Evolutionary conservation across 2,113 vertebrate species (phyloP).

Genomic region (Calidris pugnax): DNA sequence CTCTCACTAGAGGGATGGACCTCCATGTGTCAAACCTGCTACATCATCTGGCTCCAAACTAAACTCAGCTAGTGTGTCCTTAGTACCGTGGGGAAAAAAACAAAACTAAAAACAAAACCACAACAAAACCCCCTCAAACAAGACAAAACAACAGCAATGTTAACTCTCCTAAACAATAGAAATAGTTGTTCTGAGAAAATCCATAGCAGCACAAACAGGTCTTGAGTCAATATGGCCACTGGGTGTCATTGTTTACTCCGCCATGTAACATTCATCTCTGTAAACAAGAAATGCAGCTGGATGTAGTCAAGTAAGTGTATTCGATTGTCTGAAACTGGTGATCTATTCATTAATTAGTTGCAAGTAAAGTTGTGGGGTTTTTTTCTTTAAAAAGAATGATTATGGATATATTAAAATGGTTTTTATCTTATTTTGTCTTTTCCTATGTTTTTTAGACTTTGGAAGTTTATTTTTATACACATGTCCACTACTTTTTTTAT

Average conservation of each 20-base stretch:
- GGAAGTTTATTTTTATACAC: neutral
- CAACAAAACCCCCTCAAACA: neutral
- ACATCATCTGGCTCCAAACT: neutral
- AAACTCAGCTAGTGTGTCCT: neutral
- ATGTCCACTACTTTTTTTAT: neutral
- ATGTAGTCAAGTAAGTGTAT: neutral
- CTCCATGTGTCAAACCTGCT: neutral
- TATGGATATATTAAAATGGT: neutral
- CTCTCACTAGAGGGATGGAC: neutral
- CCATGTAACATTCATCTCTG: neutral
- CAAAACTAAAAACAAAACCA: neutral
- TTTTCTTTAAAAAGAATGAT: neutral
- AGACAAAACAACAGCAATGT: neutral
- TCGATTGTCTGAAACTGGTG: neutral
- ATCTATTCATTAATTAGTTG: neutral
- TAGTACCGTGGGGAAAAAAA: rapidly evolving
- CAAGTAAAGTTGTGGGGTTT: neutral
- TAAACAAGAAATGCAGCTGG: neutral
- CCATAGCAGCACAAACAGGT: neutral
- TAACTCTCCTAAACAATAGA: neutral
- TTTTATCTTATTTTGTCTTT: neutral
- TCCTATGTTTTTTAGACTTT: neutral
- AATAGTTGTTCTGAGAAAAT: neutral
- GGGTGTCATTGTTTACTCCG: conserved; percentile 66
- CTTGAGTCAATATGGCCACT: conserved; percentile 20